These are phyloP conservation scores for Amblyjoppa fuscipennis DNA, from an alignment of 2,888 invertebrate genomes.

Conservation along the genomic window DNA sequence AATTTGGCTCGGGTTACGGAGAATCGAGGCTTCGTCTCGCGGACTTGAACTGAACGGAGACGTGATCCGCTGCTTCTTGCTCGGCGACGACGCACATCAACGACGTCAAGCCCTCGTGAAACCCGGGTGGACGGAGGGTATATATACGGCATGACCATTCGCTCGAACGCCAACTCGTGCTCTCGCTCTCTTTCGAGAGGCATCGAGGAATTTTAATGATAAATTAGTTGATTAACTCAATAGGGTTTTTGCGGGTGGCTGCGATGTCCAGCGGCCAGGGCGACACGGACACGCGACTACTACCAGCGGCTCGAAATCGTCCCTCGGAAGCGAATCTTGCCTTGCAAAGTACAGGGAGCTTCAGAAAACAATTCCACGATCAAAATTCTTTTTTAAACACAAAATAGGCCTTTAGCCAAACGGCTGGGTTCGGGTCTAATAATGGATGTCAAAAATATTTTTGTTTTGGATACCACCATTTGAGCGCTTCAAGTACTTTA, in stretches of 20 bases:
- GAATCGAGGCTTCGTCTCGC: slow-evolving; percentile 77
- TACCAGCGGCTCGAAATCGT: slow-evolving; percentile 57
- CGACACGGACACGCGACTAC: slow-evolving; percentile 70
- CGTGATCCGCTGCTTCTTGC: slow-evolving; percentile 56
- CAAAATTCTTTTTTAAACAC: neutral
- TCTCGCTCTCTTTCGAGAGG: slow-evolving; percentile 70
- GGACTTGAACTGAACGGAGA: slow-evolving; percentile 38
- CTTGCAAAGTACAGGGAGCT: slow-evolving; percentile 36
- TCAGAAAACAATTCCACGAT: slow-evolving; percentile 28
- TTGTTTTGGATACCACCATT: neutral
- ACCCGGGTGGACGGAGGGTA: slow-evolving; percentile 30
- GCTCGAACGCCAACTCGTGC: slow-evolving; percentile 61
- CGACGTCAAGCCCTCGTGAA: slow-evolving; percentile 56
- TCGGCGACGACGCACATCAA: slow-evolving; percentile 61
- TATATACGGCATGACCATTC: slow-evolving; percentile 45
- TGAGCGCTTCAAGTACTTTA: neutral
- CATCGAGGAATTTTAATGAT: slow-evolving; percentile 85
- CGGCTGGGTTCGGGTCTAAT: neutral
- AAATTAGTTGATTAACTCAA: slow-evolving; percentile 86
- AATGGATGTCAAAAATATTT: neutral
- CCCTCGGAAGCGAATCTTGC: slow-evolving; percentile 34
- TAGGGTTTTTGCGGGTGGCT: slow-evolving; percentile 83
- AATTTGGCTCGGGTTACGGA: slow-evolving; percentile 83
- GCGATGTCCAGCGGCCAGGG: slow-evolving; percentile 76
- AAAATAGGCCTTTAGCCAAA: neutral